These are phyloP conservation scores for Plebejus melissa DNA, from an alignment of 2,888 invertebrate species.

Conservation along the genomic window DNA sequence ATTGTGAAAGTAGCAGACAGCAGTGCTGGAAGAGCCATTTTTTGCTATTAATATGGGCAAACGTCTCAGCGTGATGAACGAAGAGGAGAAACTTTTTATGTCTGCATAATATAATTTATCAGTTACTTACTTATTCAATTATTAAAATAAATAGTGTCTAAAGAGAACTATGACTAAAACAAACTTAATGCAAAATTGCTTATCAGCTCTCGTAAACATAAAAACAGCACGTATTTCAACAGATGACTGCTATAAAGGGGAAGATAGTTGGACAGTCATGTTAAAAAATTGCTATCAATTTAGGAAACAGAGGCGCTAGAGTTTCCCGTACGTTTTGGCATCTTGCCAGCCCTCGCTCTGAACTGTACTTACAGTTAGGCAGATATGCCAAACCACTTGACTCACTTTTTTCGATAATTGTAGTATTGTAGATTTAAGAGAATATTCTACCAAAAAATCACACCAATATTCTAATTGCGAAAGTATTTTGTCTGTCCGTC, in stretches of 20 bases:
- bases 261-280: constrained; percentile 18
- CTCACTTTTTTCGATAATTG: constrained; percentile 10
- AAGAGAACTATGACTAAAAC: neutral
- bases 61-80: too few species aligned
- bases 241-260: neutral
- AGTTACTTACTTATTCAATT: too few species aligned
- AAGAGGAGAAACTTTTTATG: too few species aligned
- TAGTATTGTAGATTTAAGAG: neutral
- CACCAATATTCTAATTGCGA: too few species aligned
- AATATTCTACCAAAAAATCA: too few species aligned
- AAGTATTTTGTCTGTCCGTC: too few species aligned
- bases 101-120: too few species aligned
- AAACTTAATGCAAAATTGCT: neutral
- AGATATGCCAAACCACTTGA: constrained; percentile 8
- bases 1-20: too few species aligned
- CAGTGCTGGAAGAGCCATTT: too few species aligned
- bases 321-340: constrained; percentile 14
- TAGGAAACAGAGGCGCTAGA: constrained; percentile 19
- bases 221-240: neutral
- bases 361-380: constrained; percentile 8
- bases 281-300: constrained; percentile 24
- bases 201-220: neutral
- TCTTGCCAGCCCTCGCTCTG: neutral
- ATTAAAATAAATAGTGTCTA: too few species aligned
- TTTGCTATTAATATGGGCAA: too few species aligned